Conservation (phyloP, 2,888 invertebrate species). For the Autographa gamma region DNA sequence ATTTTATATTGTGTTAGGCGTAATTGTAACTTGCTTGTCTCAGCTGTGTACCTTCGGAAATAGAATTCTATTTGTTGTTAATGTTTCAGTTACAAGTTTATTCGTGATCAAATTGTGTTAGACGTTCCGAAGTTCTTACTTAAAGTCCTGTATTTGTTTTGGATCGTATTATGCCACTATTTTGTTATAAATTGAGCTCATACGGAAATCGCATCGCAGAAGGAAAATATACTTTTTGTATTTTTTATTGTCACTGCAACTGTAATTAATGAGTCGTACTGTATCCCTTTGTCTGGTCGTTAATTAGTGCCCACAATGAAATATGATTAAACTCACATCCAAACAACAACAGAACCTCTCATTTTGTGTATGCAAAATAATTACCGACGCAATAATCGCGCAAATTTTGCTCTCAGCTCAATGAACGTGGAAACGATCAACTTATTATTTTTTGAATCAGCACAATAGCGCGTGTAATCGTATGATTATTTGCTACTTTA, state of each 20-base stretch:
- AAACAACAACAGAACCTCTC: constrained; percentile 45
- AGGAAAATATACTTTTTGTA: background rate
- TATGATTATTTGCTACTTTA: constrained; percentile 38
- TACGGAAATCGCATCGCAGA: background rate
- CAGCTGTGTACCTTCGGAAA: constrained; percentile 30
- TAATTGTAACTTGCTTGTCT: constrained; percentile 50
- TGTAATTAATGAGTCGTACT: background rate
- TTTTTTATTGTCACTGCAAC: background rate
- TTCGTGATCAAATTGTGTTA: constrained; percentile 11
- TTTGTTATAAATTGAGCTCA: background rate
- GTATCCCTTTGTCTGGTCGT: background rate
- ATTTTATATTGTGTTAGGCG: constrained; percentile 57
- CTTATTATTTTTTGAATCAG: constrained; percentile 67
- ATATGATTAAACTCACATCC: constrained; percentile 11
- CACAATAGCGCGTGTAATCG: constrained; percentile 57
- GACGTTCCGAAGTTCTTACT: background rate
- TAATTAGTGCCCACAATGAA: background rate
- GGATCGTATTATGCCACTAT: background rate
- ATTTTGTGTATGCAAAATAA: constrained; percentile 53
- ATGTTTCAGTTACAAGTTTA: constrained; percentile 18
- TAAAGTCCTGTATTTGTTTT: background rate
- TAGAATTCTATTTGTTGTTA: constrained; percentile 25
- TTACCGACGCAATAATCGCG: constrained; percentile 45
- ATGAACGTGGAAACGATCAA: constrained; percentile 58
- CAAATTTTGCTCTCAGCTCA: constrained; percentile 52